Conservation (phyloP, 37 sponge, comb jelly and placozoan species). For the Amphimedon queenslandica region DNA sequence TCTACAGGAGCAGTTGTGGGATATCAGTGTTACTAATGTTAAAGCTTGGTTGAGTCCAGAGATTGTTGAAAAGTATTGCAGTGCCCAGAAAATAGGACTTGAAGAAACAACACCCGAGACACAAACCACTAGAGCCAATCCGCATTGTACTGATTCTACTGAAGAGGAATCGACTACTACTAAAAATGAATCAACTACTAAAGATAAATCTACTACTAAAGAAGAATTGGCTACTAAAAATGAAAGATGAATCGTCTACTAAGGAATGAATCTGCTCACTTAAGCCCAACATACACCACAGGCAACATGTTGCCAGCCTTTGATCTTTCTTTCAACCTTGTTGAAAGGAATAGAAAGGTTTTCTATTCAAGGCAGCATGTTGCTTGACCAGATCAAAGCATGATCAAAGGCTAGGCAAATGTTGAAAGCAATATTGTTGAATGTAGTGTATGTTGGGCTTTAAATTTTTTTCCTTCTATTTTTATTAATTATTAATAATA, state of each 20-base stretch:
- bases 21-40: conserved; percentile 26
- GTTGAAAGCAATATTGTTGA: not conserved
- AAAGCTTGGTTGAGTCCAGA: conserved; percentile 43
- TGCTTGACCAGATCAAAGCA: no score
- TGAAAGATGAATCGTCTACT: not conserved
- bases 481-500: not conserved
- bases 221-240: not conserved
- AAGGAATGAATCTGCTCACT: no score
- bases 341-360: no score
- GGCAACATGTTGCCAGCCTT: no score
- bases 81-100: not conserved
- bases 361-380: no score
- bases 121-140: not conserved
- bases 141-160: no score
- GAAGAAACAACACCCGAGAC: not conserved
- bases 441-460: not conserved
- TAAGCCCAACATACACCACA: no score
- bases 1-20: conserved; percentile 61
- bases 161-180: no score
- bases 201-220: not conserved
- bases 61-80: conserved; percentile 47
- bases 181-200: no score
- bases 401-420: no score
- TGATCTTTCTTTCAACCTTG: no score
- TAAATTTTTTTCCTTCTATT: not conserved